A percentile compares a stretch with the other conserved stretches of the same genome.
Conservation (phyloP, 2,888 invertebrate species). For the Synergus japonicus region DNA sequence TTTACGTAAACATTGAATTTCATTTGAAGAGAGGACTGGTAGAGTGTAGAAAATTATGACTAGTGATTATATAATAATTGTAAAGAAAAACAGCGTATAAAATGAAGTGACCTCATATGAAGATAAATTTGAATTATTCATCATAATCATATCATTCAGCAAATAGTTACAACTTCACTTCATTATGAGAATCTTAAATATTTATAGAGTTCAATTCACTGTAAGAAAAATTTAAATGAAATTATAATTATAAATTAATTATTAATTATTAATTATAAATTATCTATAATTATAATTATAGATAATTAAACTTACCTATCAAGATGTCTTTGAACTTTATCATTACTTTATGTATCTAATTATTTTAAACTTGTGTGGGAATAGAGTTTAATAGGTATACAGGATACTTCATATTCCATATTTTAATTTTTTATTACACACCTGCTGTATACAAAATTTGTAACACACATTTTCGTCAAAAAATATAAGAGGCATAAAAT, state of each 20-base stretch:
- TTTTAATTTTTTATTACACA: conserved; percentile 36
- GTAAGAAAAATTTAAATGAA: no score
- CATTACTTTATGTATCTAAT: not conserved
- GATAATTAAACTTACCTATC: no score
- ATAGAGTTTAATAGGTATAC: not conserved
- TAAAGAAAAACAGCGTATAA: not conserved
- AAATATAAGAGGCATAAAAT: conserved; percentile 33
- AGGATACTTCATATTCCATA: not conserved
- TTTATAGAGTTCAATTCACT: no score
- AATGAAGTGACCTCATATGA: not conserved
- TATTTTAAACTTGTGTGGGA: not conserved
- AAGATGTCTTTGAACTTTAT: no score
- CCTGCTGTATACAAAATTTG: conserved; percentile 36
- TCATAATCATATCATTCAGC: not conserved
- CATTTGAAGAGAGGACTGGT: not conserved
- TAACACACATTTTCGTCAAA: conserved; percentile 34
- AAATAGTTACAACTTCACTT: not conserved
- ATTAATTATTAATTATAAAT: no score
- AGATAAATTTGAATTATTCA: conserved; percentile 6
- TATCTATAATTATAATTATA: no score
- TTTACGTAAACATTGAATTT: not conserved
- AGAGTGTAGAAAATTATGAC: not conserved
- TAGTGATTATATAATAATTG: not conserved
- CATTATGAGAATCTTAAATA: no score
- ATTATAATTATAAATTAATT: no score